Base-by-base conservation (phyloP, 2,113 vertebrate genomes). In the Nycticryphes semicollaris region DNA sequence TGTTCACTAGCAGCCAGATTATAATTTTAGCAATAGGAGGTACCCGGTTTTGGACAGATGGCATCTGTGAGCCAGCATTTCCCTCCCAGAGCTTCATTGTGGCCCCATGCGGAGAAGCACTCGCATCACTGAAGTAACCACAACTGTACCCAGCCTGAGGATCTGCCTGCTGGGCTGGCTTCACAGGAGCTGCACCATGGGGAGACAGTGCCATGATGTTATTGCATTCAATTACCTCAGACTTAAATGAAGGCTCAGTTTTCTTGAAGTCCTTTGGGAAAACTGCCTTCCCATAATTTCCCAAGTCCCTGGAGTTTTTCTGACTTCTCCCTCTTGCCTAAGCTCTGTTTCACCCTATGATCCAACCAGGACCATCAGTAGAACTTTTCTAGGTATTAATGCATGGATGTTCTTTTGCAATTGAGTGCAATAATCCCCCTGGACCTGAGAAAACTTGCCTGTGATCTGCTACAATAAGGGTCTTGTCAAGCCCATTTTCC, bases 21-120 rank as follows among this genome's bases (percentile, higher is more conserved):
- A 95, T 85, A 87, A 89, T 93, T 93, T 88, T 83, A 96, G 84
- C 90, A 67, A 83, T 88, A 83, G 93, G 94, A 95, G 60, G 89
- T 39, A 63, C 60, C 27, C 23, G 0, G 51, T 14, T 89, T 93
- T 78, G 84, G 84, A 87, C 94, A 94, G 84, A 93, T 87, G 84
- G 81, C 70, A 85, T 93, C 54, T 89, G 43, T 73, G 81, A 95
- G 84, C 67, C 70, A 81, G 81, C 63, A 31, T 17, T 21, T 82
- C 62, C 63, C 66, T 82, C 74, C 62, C 50, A 54, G 90, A 82
- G 66, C 57, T 91, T 76, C 81, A 67, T 77, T 93, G 94, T 94
- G 87, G 87, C 77, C 78, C 59, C 87, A 41, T 31, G 74, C 47
- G 0, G 74, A 77, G 91, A 76, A 87, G 67, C n/a, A 35, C 53